Base-by-base conservation (phyloP, 2,797 vertebrate genomes). In the Emys orbicularis region DNA sequence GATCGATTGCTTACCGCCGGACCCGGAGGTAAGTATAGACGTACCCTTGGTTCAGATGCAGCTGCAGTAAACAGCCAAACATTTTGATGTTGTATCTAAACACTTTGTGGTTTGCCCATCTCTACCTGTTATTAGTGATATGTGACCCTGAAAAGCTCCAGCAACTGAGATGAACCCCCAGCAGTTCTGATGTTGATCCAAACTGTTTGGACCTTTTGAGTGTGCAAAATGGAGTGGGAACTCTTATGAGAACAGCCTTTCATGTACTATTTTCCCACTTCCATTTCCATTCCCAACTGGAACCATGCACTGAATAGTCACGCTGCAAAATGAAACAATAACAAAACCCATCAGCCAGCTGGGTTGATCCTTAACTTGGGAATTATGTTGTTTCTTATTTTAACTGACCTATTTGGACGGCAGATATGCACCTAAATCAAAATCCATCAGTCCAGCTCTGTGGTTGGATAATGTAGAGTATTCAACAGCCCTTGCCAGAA, bases 81-180 rank as follows among this genome's bases (percentile, higher is more conserved):
- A 4, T 57, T 68, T 82, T 65, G 84, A 74, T 53, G 86, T 23
- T 15, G 83, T 90, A 72, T 65, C 44, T 47, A 31, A 31, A 19
- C 15, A 54, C 92, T 53, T 89, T 41, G 84, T 76, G 1, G 8
- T 84, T 56, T 72, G 4, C 12, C 49, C 80, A 8, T 81, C 34
- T 82, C 54, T 47, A 16, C 81, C 77, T 79, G 81, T 61, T 84
- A 87, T 72, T 50, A 37, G 50, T 31, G 19, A 9, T 34, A 11
- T 15, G 56, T 3, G 83, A 79, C 79, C 86, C 87, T 52, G 57
- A 50, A 37, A 82, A 88, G 34, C n/a, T 94, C 19, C 37, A 65
- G 61, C 41, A 59, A 90, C 25, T 61, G 81, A 34, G 76, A 54
- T 25, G 77, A 81, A 61, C 59, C 89, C 59, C 80, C 92, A 79